Conservation (phyloP, 35 echinoderm and acorn worm species). For the Ptychodera flava region DNA sequence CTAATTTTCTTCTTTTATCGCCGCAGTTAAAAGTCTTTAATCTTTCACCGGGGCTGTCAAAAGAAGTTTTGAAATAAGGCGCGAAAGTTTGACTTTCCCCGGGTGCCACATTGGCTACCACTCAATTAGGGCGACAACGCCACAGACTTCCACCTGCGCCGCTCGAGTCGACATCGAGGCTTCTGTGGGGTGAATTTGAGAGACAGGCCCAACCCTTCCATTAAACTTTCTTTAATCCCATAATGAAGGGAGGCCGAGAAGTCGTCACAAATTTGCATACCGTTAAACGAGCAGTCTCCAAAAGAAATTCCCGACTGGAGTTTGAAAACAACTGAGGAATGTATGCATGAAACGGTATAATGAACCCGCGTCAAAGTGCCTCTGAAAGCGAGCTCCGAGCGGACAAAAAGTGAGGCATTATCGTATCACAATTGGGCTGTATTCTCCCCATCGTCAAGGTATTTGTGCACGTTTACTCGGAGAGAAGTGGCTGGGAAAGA, state of each 20-base stretch:
- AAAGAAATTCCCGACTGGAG: neutral
- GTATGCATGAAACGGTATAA: neutral
- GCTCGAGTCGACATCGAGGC: neutral
- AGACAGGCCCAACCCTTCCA: neutral
- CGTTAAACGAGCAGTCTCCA: neutral
- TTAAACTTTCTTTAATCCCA: neutral
- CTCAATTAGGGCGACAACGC: neutral
- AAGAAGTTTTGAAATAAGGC: neutral
- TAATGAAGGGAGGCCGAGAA: neutral
- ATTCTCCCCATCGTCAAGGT: neutral
- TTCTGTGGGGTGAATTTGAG: neutral
- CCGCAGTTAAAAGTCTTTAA: neutral
- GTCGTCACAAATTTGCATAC: neutral
- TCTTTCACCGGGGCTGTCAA: neutral
- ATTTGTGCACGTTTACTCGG: neutral
- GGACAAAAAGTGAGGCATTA: neutral
- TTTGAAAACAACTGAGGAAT: slow-evolving; percentile 1
- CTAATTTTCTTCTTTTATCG: neutral
- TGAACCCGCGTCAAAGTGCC: neutral
- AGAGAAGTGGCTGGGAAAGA: neutral
- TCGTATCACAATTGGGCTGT: neutral
- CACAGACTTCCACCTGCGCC: neutral
- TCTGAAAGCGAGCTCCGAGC: neutral
- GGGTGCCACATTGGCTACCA: neutral
- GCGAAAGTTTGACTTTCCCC: neutral